Conservation (phyloP, 2,888 invertebrate species). For the Corythucha ciliata region DNA sequence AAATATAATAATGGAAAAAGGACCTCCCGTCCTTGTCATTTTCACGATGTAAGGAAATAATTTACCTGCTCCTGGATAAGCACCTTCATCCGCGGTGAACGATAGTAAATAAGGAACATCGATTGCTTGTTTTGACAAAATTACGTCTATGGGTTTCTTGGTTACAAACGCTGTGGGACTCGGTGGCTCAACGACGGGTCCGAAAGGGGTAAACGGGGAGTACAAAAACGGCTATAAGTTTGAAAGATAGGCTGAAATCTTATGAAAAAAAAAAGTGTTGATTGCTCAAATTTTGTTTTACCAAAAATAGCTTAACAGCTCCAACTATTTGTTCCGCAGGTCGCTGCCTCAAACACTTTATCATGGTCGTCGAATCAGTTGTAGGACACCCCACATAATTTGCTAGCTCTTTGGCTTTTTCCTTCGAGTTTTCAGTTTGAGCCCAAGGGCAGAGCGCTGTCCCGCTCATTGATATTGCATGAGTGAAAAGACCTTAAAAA, state of each 20-base stretch:
- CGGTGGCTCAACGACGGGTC: constrained; percentile 55
- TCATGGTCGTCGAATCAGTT: constrained; percentile 46
- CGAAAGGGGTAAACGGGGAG: constrained; percentile 62
- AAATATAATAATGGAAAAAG: neutral
- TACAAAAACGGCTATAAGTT: constrained; percentile 50
- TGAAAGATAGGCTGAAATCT: constrained; percentile 40
- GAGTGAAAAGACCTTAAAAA: constrained; percentile 54
- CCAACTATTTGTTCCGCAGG: constrained; percentile 51
- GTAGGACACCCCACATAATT: constrained; percentile 54
- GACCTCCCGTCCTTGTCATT: neutral
- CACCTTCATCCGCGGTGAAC: constrained; percentile 24
- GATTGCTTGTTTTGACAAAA: constrained; percentile 8
- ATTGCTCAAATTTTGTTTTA: constrained; percentile 35
- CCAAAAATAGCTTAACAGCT: constrained; percentile 46
- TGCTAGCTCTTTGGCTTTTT: constrained; percentile 54
- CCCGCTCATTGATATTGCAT: constrained; percentile 62
- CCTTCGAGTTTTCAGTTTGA: constrained; percentile 48
- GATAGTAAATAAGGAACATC: constrained; percentile 26
- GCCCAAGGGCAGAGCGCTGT: constrained; percentile 55
- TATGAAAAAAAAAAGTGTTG: neutral
- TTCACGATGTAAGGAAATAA: neutral
- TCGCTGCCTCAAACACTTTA: constrained; percentile 54
- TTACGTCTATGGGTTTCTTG: constrained; percentile 20
- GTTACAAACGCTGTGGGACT: constrained; percentile 23
- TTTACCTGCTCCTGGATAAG: constrained; percentile 27